A percentile compares a stretch with the other conserved stretches of the same genome.
Conservation (phyloP, 2,797 vertebrate species). For the Typhlichthys subterraneus region DNA sequence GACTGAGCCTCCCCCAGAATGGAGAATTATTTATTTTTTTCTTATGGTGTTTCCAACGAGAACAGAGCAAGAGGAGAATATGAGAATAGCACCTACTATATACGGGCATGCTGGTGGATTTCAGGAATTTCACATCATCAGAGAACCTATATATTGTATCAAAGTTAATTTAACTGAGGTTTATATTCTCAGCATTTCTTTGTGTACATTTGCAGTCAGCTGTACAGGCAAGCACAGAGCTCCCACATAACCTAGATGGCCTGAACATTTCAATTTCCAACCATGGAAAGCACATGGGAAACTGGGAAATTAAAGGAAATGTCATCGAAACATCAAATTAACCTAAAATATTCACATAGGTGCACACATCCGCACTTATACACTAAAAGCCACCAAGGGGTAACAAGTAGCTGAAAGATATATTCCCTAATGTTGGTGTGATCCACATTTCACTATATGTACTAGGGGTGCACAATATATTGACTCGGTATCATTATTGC, state of each 20-base stretch:
- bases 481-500: too few relatives aligned
- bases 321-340: not conserved
- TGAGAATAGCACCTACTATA: not conserved
- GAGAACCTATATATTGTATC: not conserved
- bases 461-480: too few relatives aligned
- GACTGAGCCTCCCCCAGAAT: constrained; percentile 20
- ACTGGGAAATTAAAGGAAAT: not conserved
- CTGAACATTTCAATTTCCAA: not conserved
- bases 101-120: not conserved
- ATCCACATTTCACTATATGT: not conserved
- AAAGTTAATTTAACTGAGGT: not conserved
- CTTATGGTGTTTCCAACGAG: not conserved
- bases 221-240: not conserved
- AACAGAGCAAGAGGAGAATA: not conserved
- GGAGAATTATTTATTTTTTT: not conserved
- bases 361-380: not conserved
- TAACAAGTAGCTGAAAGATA: not conserved
- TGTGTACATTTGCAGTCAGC: not conserved
- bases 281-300: not conserved
- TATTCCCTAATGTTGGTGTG: not conserved
- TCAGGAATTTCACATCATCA: not conserved
- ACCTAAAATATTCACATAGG: not conserved
- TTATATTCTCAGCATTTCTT: not conserved
- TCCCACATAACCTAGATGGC: not conserved
- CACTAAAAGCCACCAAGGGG: not conserved